phyloP scores from a whole-genome alignment of 2,113 vertebrate species.

The Erinaceus europaeus region DNA sequence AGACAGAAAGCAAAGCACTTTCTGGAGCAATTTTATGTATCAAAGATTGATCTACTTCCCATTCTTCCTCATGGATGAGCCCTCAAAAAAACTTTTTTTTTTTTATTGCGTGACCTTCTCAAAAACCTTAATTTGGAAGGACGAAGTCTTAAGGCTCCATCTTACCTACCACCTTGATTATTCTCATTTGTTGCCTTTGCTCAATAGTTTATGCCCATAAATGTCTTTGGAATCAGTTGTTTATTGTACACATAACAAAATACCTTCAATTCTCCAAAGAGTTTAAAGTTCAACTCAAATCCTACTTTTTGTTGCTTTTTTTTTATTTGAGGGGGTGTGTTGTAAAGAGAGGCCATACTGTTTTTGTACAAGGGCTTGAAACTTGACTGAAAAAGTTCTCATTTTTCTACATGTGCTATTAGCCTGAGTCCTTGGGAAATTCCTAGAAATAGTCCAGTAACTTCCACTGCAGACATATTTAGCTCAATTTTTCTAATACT shows the following conservation, averaged over 20 bases:
- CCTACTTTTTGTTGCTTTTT: background rate
- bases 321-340: background rate
- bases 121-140: background rate
- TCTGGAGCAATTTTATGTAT: background rate
- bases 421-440: conserved; percentile 17
- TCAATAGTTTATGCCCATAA: background rate
- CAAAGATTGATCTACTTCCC: background rate
- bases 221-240: background rate
- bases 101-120: background rate
- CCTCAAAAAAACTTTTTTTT: background rate
- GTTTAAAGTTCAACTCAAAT: conserved; percentile 21
- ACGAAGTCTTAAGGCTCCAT: background rate
- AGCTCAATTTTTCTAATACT: background rate
- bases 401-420: background rate
- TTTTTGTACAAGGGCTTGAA: background rate
- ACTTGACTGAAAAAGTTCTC: conserved; percentile 16
- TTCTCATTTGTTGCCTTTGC: background rate
- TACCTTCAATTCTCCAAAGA: background rate
- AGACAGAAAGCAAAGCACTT: background rate
- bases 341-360: background rate
- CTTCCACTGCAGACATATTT: background rate
- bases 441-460: conserved; percentile 9
- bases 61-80: background rate
- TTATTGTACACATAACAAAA: background rate
- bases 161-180: background rate